Percentiles rank a stretch among this genome's conserved stretches.
These are phyloP conservation scores for Acipenser ruthenus DNA, from an alignment of 2,797 vertebrate species.

Conservation along the genomic window DNA sequence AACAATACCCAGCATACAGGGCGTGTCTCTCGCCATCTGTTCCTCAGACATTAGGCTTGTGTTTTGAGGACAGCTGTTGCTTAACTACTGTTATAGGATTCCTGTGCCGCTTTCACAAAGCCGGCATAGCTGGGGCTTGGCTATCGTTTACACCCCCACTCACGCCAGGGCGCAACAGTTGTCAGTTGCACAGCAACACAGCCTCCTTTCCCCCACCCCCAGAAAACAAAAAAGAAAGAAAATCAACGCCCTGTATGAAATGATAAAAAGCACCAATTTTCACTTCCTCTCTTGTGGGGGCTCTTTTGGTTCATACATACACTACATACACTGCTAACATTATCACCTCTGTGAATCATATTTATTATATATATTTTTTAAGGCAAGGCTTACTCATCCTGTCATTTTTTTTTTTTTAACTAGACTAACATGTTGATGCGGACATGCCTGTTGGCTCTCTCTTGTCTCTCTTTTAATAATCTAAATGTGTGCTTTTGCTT, in stretches of 20 bases:
- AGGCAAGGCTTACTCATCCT: slow-evolving; percentile 26
- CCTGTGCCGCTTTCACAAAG: slow-evolving; percentile 65
- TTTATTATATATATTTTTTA: not conserved
- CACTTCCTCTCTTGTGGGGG: too few relatives aligned
- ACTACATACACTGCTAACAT: too few relatives aligned
- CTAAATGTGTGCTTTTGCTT: slow-evolving; percentile 75
- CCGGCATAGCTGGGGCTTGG: slow-evolving; percentile 39
- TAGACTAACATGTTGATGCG: slow-evolving; percentile 60
- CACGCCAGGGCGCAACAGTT: slow-evolving; percentile 6
- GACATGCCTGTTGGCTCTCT: slow-evolving; percentile 57
- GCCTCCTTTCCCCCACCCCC: slow-evolving; percentile 16
- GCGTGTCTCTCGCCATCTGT: slow-evolving; percentile 80
- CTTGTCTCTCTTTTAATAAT: slow-evolving; percentile 64
- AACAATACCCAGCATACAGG: slow-evolving; percentile 78
- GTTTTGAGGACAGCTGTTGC: slow-evolving; percentile 72
- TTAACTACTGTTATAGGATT: slow-evolving; percentile 66
- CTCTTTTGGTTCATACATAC: too few relatives aligned
- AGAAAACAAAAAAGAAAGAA: not conserved
- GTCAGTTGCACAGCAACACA: slow-evolving; percentile 24
- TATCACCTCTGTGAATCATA: too few relatives aligned
- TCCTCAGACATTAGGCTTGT: slow-evolving; percentile 53
- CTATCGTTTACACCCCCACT: slow-evolving; percentile 32
- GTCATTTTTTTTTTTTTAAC: slow-evolving; percentile 43
- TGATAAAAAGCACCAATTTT: too few relatives aligned
- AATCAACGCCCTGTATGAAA: too few relatives aligned